Base-by-base conservation (phyloP, 2,797 vertebrate species). In the Danio kyathit region DNA sequence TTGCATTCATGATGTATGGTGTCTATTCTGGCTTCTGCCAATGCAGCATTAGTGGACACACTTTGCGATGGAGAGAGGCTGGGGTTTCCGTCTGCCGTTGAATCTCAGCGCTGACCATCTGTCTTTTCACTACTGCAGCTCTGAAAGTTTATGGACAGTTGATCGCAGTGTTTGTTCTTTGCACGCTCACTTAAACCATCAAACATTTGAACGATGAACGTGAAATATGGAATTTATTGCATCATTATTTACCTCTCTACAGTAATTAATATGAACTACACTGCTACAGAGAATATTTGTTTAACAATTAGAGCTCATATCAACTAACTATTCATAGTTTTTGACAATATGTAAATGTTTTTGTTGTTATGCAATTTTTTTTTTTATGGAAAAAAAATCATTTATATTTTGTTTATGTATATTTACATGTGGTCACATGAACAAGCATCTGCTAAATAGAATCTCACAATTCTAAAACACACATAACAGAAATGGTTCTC, bases 1-100 rank as follows among this genome's bases (percentile, higher is more conserved):
- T 94, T 94, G 91, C 92, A 94, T 94, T 92, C 89, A 87, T 94
- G 93, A 95, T 92, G 89, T 90, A 94, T 92, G 87, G 86, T 60
- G 85, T 92, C 91, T 89, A 90, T 91, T 91, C 87, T 87, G 84
- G 88, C 91, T 90, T 89, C 89, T 92, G 91, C 86, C 84, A 90
- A 84, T 87, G 89, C 90, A 89, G 91, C 90, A 90, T 83, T 90
- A 90, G 90, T 88, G 84, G 89, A 89, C 89, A 89, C 84, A 69
- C 66, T 81, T 76, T 86, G 84, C 78, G 57, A 69, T 51, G 70
- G 76, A 87, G 84, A 85, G 79, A 79, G 77, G 76, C 83, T 80
- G 84, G 87, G 87, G 89, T 86, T 87, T 87, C 87, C 83, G 84
- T 79, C 88, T 86, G 74, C 82, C 84, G 89, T 88, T 89, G 74